phyloP scores from a whole-genome alignment of 2,888 invertebrate species.

The Sphaerophoria taeniata region DNA sequence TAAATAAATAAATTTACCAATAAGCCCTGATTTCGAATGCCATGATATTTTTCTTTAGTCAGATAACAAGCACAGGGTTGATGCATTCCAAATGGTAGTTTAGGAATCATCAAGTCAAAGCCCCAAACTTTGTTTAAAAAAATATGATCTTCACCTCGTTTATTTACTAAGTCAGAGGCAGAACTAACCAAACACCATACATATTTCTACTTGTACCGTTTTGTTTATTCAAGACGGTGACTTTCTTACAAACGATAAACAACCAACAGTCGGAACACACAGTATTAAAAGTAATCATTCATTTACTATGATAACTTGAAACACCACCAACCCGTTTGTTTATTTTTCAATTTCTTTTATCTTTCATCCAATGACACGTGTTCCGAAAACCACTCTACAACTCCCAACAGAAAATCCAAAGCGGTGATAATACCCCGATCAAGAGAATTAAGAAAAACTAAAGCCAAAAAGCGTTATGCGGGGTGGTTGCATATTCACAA shows the following conservation, averaged over 20 bases:
- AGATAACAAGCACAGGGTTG: no score
- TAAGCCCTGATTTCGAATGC: no score
- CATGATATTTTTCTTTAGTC: no score
- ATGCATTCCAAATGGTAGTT: no score
- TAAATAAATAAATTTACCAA: no score
- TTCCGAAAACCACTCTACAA: constrained; percentile 68
- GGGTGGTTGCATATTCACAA: constrained; percentile 35
- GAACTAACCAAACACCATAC: no score
- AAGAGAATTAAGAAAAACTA: constrained; percentile 6
- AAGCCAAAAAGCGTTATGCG: constrained; percentile 55
- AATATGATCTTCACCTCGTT: no score
- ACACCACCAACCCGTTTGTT: constrained; percentile 67
- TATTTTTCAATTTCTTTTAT: constrained; percentile 60
- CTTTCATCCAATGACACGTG: constrained; percentile 65
- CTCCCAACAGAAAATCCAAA: constrained; percentile 8
- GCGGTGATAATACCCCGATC: constrained; percentile 38
- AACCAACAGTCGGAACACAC: neutral
- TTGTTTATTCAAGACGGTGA: constrained; percentile 6
- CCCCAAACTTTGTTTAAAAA: no score
- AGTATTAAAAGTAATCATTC: constrained; percentile 19
- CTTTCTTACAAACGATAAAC: neutral
- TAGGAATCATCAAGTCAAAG: no score
- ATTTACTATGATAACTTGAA: constrained; percentile 21
- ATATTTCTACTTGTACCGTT: neutral
- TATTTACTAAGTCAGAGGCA: no score